These are phyloP conservation scores for Strix uralensis DNA, from an alignment of 2,113 vertebrate species.

Conservation along the genomic window DNA sequence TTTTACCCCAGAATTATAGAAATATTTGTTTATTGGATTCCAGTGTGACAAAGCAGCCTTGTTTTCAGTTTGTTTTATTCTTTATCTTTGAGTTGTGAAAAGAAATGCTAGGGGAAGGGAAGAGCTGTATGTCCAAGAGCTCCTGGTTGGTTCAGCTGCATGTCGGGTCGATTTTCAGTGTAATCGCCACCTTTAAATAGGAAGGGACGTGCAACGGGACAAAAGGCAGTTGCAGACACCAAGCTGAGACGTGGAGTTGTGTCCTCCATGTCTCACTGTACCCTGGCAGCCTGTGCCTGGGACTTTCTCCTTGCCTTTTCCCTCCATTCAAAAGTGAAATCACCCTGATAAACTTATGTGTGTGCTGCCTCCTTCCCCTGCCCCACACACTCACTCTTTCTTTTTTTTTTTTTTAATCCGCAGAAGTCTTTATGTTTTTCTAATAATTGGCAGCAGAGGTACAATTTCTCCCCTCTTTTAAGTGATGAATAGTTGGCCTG, in stretches of 20 bases:
- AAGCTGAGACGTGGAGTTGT: background rate
- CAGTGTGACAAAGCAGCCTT: background rate
- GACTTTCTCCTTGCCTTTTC: background rate
- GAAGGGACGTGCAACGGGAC: background rate
- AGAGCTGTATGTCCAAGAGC: background rate
- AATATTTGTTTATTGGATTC: background rate
- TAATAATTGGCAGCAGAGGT: constrained; percentile 83
- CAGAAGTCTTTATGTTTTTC: constrained; percentile 77
- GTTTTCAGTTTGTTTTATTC: background rate
- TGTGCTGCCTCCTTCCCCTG: background rate
- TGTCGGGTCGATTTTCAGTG: background rate
- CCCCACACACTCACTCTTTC: background rate
- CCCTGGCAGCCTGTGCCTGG: background rate
- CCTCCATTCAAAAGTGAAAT: background rate
- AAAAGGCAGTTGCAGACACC: background rate
- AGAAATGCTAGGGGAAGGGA: background rate
- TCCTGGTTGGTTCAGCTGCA: background rate
- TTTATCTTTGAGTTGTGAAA: background rate
- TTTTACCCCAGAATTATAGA: background rate
- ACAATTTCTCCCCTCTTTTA: constrained; percentile 82
- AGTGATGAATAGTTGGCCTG: constrained; percentile 91
- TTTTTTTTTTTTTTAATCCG: background rate
- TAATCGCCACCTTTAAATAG: background rate
- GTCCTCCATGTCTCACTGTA: background rate
- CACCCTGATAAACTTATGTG: background rate